Conservation (phyloP, 2,888 invertebrate genomes). For the Drosophila phalerata region DNA sequence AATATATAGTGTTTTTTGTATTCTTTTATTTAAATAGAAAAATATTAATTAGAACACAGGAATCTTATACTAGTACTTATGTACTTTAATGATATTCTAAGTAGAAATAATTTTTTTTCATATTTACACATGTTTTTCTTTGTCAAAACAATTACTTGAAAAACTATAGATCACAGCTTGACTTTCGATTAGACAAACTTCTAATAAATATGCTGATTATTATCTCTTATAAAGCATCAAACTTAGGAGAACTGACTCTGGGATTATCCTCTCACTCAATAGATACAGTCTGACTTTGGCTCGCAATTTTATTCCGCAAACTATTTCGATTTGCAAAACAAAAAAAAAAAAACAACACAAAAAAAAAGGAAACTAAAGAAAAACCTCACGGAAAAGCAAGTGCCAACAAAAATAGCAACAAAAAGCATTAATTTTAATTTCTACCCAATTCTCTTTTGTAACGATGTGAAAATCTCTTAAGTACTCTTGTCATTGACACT, state of each 20-base stretch:
- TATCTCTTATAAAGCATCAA: background rate
- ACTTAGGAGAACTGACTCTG: too few species aligned
- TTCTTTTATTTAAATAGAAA: too few species aligned
- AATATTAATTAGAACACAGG: too few species aligned
- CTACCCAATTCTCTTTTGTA: slow-evolving; percentile 79
- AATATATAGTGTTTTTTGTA: too few species aligned
- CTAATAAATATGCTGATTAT: background rate
- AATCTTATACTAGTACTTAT: too few species aligned
- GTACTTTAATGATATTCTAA: too few species aligned
- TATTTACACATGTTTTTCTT: background rate
- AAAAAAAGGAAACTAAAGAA: slow-evolving; percentile 11
- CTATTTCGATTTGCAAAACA: slow-evolving; percentile 38
- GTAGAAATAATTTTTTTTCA: background rate
- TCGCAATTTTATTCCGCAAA: slow-evolving; percentile 4
- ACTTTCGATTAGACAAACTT: background rate
- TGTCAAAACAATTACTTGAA: background rate
- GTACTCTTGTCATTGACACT: slow-evolving; percentile 83
- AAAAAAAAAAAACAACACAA: background rate
- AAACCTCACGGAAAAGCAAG: slow-evolving; percentile 1
- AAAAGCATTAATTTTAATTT: slow-evolving; percentile 83
- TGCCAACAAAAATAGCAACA: slow-evolving; percentile 37
- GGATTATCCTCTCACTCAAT: background rate
- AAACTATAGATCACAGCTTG: background rate
- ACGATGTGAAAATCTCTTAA: slow-evolving; percentile 85
- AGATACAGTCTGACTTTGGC: background rate